Base-by-base conservation (phyloP, 37 sponge, comb jelly and placozoan genomes). In the Bolinopsis microptera region DNA sequence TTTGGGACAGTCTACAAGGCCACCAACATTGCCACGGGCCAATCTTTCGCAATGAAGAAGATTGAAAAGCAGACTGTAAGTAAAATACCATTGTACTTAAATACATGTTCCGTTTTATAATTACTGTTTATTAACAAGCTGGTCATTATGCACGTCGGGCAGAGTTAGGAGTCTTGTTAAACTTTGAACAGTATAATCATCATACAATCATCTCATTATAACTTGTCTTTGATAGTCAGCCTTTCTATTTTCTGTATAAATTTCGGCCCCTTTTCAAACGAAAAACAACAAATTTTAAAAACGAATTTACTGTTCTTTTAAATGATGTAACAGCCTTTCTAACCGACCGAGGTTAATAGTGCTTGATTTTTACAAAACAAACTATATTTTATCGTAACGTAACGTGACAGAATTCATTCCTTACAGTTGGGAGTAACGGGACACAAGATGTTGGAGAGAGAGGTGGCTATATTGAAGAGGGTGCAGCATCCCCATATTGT, bases 21-120 rank as follows among this genome's bases (percentile, higher is more conserved):
- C 1, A 95, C 95, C 5, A 93, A 95, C 32, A 36, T 76, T 27
- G 23, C 37, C 38, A 95, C 94, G 31, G 93, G 93, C 27, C 32
- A 95, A 67, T 48, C 93, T 32, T 96, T 94, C 67, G 98, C 98
- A 31, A 95, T 98, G 74, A 98, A 98, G 92, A 94, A 95, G 30
- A 97, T 98, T 9, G 74, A 96, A 38, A 98, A 98, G 83, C 97
- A 98, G 69, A 94, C 94, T 92, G 98, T 98, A 33, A 82, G 96
- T 76, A 27, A 30, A 27, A 25, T 25, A 23, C 21, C 18, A 30
- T n/a, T n/a, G n/a, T n/a, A n/a, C n/a, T n/a, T n/a, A n/a, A n/a
- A n/a, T n/a, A n/a, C n/a, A n/a, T n/a, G n/a, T n/a, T n/a, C n/a
- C n/a, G n/a, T n/a, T n/a, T n/a, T n/a, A n/a, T n/a, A n/a, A n/a